Evolutionary conservation across 2,888 invertebrate species (phyloP), one percentile per base, ranked within the genome.

Genomic region (Drosophila fulvimacula): DNA sequence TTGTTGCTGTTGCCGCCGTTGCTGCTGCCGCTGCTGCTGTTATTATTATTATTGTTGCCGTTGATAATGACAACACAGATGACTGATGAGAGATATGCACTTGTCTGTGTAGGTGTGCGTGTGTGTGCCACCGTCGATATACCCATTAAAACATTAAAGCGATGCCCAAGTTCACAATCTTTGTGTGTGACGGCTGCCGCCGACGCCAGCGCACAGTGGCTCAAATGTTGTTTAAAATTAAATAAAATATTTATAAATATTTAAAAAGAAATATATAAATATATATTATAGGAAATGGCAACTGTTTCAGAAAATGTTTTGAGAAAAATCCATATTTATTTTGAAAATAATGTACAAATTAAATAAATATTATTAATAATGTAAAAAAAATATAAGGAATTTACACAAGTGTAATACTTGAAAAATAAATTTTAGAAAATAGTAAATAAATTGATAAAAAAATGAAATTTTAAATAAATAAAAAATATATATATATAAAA

Each of bases 61-160:
- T 79, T 82, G 81, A 82, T 86, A 80, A 80, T 86, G 89, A 86
- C 82, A 88, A 80, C 83, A 80, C 61, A 63, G 69, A 66, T 80
- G 83, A 82, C 71, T 83, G 84, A 82, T 87, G 71, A 59, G 77
- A 52, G 70, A 49, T 61, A 55, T 58, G 27, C 21, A n/a, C 27
- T 13, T 38, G 4, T 36, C 6, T 49, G 17, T 59, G 36, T 55
- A 13, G 17, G n/a, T 59, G 44, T 42, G 21, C 41, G 10, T 21
- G 36, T 19, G 39, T 57, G 64, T 65, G 52, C 52, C 60, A 73
- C 59, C 64, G 56, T 46, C 64, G 58, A 78, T 78, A 81, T 65
- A 69, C 80, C 63, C 79, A 79, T 70, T 68, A 55, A 73, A 62
- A 68, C 75, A 73, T 79, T 73, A 57, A 75, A 63, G 51, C 46